Evolutionary conservation across 1,140 invertebrate species (phyloP), one percentile per base, ranked within the genome.

Genomic region (Reticulitermes speratus): DNA sequence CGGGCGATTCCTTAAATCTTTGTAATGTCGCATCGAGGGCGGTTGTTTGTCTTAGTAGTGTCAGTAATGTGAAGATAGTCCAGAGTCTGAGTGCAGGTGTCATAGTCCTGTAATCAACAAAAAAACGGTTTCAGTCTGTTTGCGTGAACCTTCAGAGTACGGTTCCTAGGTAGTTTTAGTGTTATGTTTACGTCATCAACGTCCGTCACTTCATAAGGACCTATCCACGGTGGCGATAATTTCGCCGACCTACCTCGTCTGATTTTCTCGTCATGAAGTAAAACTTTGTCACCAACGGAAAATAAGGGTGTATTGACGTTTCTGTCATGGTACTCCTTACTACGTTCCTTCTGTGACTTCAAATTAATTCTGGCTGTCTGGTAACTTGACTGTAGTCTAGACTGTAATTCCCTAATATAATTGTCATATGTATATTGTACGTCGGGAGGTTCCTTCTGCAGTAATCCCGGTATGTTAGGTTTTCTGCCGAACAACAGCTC

Each of bases 401-500:
- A 48, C 14, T 48, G 45, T 16, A 48, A 48, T 48, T 48, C 14
- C 45, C 45, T 48, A 12, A 48, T 16, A 7, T 48, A 86, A 44
- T 32, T 87, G 75, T n/a, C 86, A 81, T 30, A 23, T 83, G 86
- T 87, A 87, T 25, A 30, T 12, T 16, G 85, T 45, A 25, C 45
- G 45, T 82, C 69, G 2, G 44, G 0, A 8, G 23, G 32, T 21
- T 21, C 44, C 7, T 87, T 85, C 48, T 87, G 86, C 30, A 87
- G 59, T 44, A 75, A 44, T 2, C 81, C n/a, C 48, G 87, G 87
- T 44, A 87, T 65, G 23, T 86, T 86, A 11, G 75, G 25, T 3
- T 23, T 86, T 23, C 44, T 55, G 69, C 82, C 87, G 44, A 65
- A 86, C 32, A 87, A 23, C 59, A 84, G 11, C 45, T 86, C 85